These are phyloP conservation scores for Oxyteleia sp. DNA, from an alignment of 2,888 invertebrate species.

Conservation along the genomic window DNA sequence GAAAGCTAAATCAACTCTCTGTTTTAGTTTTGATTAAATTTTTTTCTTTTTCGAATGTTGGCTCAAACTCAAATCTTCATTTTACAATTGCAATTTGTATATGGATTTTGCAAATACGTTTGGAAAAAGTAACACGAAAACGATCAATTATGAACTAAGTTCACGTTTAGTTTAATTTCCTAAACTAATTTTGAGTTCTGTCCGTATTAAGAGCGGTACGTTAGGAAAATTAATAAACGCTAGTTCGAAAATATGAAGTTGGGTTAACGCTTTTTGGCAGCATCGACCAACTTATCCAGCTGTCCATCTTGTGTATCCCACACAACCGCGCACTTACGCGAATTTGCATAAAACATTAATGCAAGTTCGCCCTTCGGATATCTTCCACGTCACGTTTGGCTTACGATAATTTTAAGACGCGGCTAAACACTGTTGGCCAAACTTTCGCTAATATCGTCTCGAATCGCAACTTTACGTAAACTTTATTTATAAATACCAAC, in stretches of 20 bases:
- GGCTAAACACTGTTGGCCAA: conserved; percentile 43
- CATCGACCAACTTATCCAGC: conserved; percentile 33
- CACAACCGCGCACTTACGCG: conserved; percentile 19
- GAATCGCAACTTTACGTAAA: conserved; percentile 18
- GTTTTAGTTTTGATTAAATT: conserved; percentile 32
- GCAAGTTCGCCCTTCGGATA: conserved; percentile 51
- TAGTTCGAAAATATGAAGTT: conserved; percentile 33
- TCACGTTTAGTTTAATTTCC: background rate
- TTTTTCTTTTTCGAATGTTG: conserved; percentile 15
- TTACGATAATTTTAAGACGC: conserved; percentile 56
- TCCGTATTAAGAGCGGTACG: background rate
- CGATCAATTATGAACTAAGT: background rate
- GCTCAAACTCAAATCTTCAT: conserved; percentile 22
- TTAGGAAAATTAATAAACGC: conserved; percentile 20
- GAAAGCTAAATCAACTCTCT: conserved; percentile 28
- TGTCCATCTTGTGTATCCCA: conserved; percentile 45
- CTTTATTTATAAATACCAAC: conserved; percentile 29
- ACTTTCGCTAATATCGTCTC: conserved; percentile 33
- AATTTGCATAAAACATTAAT: conserved; percentile 55
- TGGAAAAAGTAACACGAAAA: background rate
- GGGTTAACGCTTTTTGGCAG: conserved; percentile 38
- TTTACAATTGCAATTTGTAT: background rate
- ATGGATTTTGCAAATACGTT: background rate
- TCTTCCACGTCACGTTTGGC: conserved; percentile 50
- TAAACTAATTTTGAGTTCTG: background rate